Conservation (phyloP, 2,797 vertebrate genomes). For the Fistularia tabacaria region DNA sequence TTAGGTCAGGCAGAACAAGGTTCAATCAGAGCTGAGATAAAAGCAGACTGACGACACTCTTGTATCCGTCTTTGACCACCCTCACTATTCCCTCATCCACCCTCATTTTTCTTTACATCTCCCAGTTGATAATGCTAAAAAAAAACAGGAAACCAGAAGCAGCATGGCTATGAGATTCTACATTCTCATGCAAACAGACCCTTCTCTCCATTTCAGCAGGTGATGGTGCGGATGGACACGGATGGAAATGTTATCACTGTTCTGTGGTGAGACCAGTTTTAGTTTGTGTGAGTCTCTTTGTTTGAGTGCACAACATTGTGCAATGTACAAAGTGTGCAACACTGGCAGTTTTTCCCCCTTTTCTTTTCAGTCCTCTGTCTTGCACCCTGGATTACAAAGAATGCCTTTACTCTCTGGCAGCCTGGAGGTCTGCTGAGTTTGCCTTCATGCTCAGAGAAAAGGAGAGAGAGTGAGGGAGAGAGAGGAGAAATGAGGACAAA, state of each 20-base stretch:
- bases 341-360: constrained; percentile 9
- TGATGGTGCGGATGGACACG: constrained; percentile 51
- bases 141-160: not conserved
- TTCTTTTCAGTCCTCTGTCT: constrained; percentile 24
- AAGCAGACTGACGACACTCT: constrained; percentile 57
- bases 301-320: constrained; percentile 31
- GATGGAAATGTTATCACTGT: constrained; percentile 46
- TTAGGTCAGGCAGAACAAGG: constrained; percentile 67
- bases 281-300: constrained; percentile 28
- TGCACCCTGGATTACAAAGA: constrained; percentile 65
- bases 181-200: constrained; percentile 42
- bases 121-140: constrained; percentile 22
- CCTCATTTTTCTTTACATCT: constrained; percentile 29
- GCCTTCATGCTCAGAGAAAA: constrained; percentile 42
- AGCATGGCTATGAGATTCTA: constrained; percentile 30
- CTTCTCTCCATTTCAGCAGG: constrained; percentile 48
- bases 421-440: constrained; percentile 71
- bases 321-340: constrained; percentile 34
- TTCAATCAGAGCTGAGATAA: constrained; percentile 73
- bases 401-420: constrained; percentile 61
- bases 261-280: constrained; percentile 40
- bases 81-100: constrained; percentile 26
- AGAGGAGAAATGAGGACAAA: constrained; percentile 52
- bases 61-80: constrained; percentile 36
- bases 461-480: constrained; percentile 12